Percentiles rank a stretch among this genome's conserved stretches.
These are phyloP conservation scores for Bilobella aurantiaca DNA, from an alignment of 1,140 invertebrate species.

Conservation along the genomic window DNA sequence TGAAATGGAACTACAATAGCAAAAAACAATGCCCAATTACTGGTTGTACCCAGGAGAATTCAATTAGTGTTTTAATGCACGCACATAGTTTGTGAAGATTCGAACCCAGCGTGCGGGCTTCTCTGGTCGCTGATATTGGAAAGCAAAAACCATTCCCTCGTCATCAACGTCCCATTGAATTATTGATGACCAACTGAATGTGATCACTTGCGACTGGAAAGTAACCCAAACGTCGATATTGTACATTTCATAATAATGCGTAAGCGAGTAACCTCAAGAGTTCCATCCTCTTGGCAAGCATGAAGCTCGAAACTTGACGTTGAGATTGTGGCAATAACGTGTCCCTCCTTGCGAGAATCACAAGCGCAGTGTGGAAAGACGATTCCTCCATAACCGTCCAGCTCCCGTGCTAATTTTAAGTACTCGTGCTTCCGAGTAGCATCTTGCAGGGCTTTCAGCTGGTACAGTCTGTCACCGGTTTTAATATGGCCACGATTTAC, in stretches of 20 bases:
- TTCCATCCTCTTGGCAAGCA: slow-evolving; percentile 77
- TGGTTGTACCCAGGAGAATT: no score
- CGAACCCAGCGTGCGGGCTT: slow-evolving; percentile 74
- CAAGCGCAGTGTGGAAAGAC: slow-evolving; percentile 91
- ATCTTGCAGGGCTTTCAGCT: slow-evolving; percentile 88
- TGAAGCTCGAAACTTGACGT: slow-evolving; percentile 66
- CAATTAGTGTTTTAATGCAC: no score
- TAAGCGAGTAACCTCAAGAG: slow-evolving; percentile 59
- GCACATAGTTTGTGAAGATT: slow-evolving; percentile 84
- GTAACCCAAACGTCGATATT: slow-evolving; percentile 22
- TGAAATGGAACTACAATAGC: slow-evolving; percentile 71
- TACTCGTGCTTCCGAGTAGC: slow-evolving; percentile 67
- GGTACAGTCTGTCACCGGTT: slow-evolving; percentile 80
- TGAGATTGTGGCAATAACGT: slow-evolving; percentile 71
- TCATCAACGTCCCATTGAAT: slow-evolving; percentile 35
- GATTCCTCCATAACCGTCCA: slow-evolving; percentile 83
- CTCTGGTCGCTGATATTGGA: slow-evolving; percentile 53
- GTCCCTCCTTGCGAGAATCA: slow-evolving; percentile 83
- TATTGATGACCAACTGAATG: slow-evolving; percentile 33
- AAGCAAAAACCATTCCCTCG: slow-evolving; percentile 34
- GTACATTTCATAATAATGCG: no score
- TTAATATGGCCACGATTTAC: slow-evolving; percentile 85
- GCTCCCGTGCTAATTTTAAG: slow-evolving; percentile 65
- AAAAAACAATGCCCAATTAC: slow-evolving; percentile 9
- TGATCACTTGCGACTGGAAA: slow-evolving; percentile 32